These are phyloP conservation scores for Lagopus muta DNA, from an alignment of 2,113 vertebrate genomes.

Conservation along the genomic window DNA sequence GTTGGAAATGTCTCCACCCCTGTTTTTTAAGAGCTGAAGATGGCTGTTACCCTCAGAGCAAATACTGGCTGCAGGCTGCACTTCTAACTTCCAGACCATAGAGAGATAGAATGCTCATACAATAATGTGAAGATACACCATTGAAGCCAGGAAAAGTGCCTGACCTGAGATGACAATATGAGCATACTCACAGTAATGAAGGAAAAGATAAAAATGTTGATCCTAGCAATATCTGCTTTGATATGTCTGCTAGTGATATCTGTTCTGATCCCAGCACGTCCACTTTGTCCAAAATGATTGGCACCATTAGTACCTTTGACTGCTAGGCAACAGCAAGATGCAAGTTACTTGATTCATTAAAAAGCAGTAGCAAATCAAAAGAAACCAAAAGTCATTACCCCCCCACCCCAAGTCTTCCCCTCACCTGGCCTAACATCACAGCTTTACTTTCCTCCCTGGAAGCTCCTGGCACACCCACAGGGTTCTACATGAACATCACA, in stretches of 20 bases:
- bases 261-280: not conserved
- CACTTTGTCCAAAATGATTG: not conserved
- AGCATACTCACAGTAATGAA: not conserved
- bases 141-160: not conserved
- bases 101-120: not conserved
- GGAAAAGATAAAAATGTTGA: not conserved
- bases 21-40: not conserved
- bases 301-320: not conserved
- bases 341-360: not conserved
- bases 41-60: not conserved
- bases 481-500: fast-evolving
- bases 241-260: not conserved
- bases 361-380: not conserved
- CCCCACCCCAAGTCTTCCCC: fast-evolving
- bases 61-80: not conserved
- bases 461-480: not conserved
- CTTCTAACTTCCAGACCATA: not conserved
- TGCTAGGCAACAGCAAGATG: not conserved
- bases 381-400: not conserved
- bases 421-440: not conserved
- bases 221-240: not conserved
- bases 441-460: not conserved
- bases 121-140: not conserved
- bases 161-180: not conserved
- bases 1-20: not conserved